These are phyloP conservation scores for Limnodromus scolopaceus DNA, from an alignment of 2,797 vertebrate species.

Conservation along the genomic window DNA sequence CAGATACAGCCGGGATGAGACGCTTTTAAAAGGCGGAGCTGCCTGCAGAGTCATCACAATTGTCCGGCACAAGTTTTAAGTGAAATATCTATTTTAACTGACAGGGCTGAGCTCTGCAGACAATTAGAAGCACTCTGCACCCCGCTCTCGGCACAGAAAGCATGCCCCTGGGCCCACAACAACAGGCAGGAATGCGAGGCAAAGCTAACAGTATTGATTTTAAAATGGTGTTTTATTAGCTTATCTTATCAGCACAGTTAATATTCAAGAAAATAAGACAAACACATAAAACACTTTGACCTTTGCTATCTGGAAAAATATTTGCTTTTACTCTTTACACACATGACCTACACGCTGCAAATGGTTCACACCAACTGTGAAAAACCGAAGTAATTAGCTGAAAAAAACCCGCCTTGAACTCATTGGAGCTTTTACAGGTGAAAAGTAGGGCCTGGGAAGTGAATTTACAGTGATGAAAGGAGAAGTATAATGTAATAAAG, in stretches of 20 bases:
- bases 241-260: constrained; percentile 69
- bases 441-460: neutral
- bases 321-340: constrained; percentile 59
- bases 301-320: constrained; percentile 64
- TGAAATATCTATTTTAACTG: neutral
- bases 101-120: neutral
- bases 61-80: neutral
- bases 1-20: neutral
- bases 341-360: neutral
- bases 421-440: neutral
- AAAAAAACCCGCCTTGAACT: neutral
- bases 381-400: neutral
- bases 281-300: constrained; percentile 52
- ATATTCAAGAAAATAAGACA: constrained; percentile 63
- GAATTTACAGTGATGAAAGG: neutral
- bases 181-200: constrained; percentile 1
- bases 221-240: constrained; percentile 56
- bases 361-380: constrained; percentile 4
- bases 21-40: neutral
- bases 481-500: neutral
- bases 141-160: neutral
- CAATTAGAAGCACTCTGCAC: neutral
- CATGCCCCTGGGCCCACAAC: neutral
- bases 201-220: constrained; percentile 61
- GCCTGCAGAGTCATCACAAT: neutral